These are phyloP conservation scores for Anas platyrhynchos DNA, from an alignment of 2,113 vertebrate genomes.

Conservation along the genomic window DNA sequence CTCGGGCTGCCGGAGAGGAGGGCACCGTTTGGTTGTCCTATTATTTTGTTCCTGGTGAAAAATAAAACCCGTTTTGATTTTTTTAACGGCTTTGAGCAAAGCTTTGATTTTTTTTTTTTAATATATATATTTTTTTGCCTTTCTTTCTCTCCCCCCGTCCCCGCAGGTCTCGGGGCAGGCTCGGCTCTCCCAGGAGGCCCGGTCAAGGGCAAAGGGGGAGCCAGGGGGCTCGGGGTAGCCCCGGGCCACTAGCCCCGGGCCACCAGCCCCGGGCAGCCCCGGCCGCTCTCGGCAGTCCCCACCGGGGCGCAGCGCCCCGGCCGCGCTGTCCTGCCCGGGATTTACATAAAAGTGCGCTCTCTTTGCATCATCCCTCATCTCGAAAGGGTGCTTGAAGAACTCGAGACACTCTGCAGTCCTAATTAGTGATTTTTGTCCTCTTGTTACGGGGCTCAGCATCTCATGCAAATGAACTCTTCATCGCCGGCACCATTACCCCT, in stretches of 20 bases:
- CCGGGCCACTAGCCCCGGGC: too few relatives aligned
- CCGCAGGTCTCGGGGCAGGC: neutral
- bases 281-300: neutral
- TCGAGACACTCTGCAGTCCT: constrained; percentile 86
- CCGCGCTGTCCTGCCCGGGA: constrained; percentile 67
- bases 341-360: constrained; percentile 76
- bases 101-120: rapidly evolving
- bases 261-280: neutral
- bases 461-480: constrained; percentile 95
- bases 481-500: constrained; percentile 85
- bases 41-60: too few relatives aligned
- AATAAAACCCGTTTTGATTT: too few relatives aligned
- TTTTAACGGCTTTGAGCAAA: neutral
- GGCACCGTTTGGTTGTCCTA: too few relatives aligned
- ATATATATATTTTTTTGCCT: too few relatives aligned
- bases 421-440: constrained; percentile 99
- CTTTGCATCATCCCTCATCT: constrained; percentile 74
- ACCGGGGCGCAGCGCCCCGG: constrained; percentile 38
- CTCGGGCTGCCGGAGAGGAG: neutral
- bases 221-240: neutral
- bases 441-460: constrained; percentile 88
- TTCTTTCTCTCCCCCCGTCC: neutral
- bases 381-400: constrained; percentile 86
- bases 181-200: rapidly evolving
- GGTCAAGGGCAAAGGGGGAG: too few relatives aligned